Evolutionary conservation across 1,140 invertebrate genomes (phyloP), one percentile per base, ranked within the genome.

Genomic region (Drosophila micromelanica): DNA sequence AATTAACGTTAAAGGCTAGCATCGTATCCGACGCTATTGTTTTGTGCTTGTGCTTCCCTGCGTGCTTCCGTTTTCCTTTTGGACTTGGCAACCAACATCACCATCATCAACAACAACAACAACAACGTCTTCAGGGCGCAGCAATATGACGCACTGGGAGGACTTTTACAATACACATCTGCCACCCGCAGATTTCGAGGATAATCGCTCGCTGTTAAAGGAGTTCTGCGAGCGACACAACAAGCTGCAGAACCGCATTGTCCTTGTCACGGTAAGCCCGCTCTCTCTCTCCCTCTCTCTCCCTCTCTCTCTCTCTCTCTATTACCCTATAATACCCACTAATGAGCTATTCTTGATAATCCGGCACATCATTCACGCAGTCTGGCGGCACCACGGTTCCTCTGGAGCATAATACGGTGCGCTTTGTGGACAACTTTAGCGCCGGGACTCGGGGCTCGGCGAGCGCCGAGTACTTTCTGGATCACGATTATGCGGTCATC

Each of bases 351-450:
- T 40, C 8, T 7, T 27, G 27, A 12, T 43, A 61, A 52, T 30
- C 13, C n/a, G 12, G 7, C 12, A 27, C 70, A 0, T 60, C 2
- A 23, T 23, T 38, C 20, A 2, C 7, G 5, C 91, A 97, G 96
- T 99, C 98, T 80, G 98, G 98, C 17, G 98, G 98, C 32, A 99
- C 98, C 15, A 98, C 97, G 23, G 97, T 99, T 2, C 98, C 98
- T 1, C 92, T 99, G 48, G 99, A 99, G 91, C 96, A 98, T 81
- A 98, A 98, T 84, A 99, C 98, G 4, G 98, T 99, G 0, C 94
- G 99, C 49, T 99, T 97, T 93, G 97, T 99, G 45, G 98, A 99
- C 90, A 99, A 99, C 93, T 99, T 99, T 92, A 99, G 98, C 92
- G 96, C 97, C 12, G 99, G 99, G 38, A 98, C 96, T 0, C 94